Evolutionary conservation across 2,113 vertebrate species (phyloP), one percentile per base, ranked within the genome.

Genomic region (Cheirogaleus medius): DNA sequence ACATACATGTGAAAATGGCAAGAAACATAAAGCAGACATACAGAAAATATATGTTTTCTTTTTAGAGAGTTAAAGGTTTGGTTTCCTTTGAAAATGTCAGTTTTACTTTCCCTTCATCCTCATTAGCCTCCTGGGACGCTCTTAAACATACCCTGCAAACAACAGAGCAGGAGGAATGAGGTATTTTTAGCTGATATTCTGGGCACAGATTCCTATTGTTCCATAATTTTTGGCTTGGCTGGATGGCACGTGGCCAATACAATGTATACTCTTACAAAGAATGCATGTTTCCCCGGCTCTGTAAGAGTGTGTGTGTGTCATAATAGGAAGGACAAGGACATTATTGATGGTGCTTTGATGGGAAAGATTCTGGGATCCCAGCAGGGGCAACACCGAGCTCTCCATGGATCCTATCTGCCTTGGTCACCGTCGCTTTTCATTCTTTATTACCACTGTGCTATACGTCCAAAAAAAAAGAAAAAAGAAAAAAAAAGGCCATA

Each of bases 151-250:
- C 82, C 89, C 95, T 81, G 94, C 86, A 76, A 94, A 87, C 91
- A 96, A 20, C n/a, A 20, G 88, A 83, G 88, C 47, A 39, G 77
- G 71, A 64, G 88, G 73, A 87, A 42, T 1, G 94, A 86, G 47
- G 91, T 91, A 97, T 97, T 98, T 97, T 97, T 97, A 98, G 94
- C 91, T 86, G 91, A 97, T 96, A 95, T 91, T 97, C 98, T 96
- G 95, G 96, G 94, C 97, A 95, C 88, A 29, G 96, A 94, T 95
- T 96, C 85, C 81, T 78, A 97, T 96, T 98, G 96, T 97, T 97
- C 93, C 86, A 76, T 29, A 86, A 87, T 82, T 63, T 95, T 91
- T 97, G 97, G 97, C 97, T 97, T 94, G 39, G 64, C 68, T 71
- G 32, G 25, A 71, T 97, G 98, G 97, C 97, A 71, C 17, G 6